Evolutionary conservation across 2,113 vertebrate genomes (phyloP).

Genomic region (Dolichallabes microphthalmus): DNA sequence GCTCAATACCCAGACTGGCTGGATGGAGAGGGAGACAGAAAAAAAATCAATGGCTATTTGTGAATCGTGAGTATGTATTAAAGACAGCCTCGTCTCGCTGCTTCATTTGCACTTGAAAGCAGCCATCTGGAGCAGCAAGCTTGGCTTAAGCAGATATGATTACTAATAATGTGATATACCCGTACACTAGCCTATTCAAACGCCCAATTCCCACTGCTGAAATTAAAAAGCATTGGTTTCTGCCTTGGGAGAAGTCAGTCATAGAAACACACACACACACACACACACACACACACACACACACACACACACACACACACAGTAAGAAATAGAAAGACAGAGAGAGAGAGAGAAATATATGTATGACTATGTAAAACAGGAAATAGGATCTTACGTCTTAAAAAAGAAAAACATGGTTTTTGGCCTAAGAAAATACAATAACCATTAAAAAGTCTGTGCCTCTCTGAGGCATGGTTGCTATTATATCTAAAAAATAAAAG

Average conservation of each 20-base stretch:
- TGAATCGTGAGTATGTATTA: conserved; percentile 99
- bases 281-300: conserved; percentile 17
- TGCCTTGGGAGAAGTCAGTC: conserved; percentile 46
- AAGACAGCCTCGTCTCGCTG: conserved; percentile 99
- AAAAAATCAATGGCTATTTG: conserved; percentile 99
- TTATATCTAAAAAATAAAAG: conserved; percentile 30
- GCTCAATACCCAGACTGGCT: conserved; percentile 98
- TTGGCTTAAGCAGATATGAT: conserved; percentile 99
- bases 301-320: conserved; percentile 11
- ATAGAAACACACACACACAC: conserved; percentile 16
- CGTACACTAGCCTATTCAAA: conserved; percentile 94
- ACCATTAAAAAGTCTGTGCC: not conserved
- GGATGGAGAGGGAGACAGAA: conserved; percentile 78
- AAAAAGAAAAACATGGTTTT: not conserved
- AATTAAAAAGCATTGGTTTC: conserved; percentile 87
- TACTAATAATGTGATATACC: conserved; percentile 99
- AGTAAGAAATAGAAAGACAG: conserved; percentile 51
- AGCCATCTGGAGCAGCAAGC: conserved; percentile 99
- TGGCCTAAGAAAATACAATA: no score
- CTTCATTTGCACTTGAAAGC: conserved; percentile 99
- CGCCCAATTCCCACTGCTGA: conserved; percentile 91
- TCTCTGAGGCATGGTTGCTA: not conserved
- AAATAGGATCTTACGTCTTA: not conserved
- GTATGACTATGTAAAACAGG: not conserved
- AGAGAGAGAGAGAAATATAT: not conserved